Evolutionary conservation across 2,888 invertebrate species (phyloP).

Genomic region (Leptarthrus brevirostris): DNA sequence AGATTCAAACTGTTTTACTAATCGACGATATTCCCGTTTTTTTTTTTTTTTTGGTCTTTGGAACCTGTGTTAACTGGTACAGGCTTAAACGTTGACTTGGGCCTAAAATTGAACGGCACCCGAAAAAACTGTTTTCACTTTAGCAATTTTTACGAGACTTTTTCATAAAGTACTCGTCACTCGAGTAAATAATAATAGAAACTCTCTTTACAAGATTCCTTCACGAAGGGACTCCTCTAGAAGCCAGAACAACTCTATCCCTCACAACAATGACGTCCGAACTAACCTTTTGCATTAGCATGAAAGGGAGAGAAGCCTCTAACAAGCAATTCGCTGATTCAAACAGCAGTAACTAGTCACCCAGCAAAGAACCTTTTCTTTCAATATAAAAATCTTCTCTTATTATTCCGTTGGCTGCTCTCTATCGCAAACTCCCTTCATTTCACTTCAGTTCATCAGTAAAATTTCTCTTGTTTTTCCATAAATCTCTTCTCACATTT

Average conservation of each 20-base stretch:
- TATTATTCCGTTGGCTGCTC: conserved; percentile 7
- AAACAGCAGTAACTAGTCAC: not conserved
- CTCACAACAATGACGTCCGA: conserved; percentile 40
- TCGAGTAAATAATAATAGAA: conserved; percentile 24
- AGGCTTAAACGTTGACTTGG: not conserved
- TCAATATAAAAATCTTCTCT: conserved; percentile 35
- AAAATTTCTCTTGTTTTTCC: not conserved
- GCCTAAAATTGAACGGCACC: not conserved
- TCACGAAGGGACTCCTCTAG: conserved; percentile 1
- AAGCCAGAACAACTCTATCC: conserved; percentile 28
- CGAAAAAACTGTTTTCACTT: not conserved
- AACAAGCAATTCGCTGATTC: not conserved
- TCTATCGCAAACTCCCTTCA: conserved; percentile 21
- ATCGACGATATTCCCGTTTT: not conserved
- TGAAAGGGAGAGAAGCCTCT: conserved; percentile 43
- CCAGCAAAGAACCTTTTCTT: conserved; percentile 22
- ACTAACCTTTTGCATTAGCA: conserved; percentile 32
- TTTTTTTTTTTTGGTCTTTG: not conserved
- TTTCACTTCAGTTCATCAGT: not conserved
- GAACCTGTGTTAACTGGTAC: not conserved
- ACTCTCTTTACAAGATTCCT: conserved; percentile 13
- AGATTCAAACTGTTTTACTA: no score
- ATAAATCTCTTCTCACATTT: not conserved
- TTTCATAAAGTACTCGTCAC: not conserved
- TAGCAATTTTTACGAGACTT: conserved; percentile 8